These are phyloP conservation scores for Eupithecia exiguata DNA, from an alignment of 2,888 invertebrate genomes.

Conservation along the genomic window DNA sequence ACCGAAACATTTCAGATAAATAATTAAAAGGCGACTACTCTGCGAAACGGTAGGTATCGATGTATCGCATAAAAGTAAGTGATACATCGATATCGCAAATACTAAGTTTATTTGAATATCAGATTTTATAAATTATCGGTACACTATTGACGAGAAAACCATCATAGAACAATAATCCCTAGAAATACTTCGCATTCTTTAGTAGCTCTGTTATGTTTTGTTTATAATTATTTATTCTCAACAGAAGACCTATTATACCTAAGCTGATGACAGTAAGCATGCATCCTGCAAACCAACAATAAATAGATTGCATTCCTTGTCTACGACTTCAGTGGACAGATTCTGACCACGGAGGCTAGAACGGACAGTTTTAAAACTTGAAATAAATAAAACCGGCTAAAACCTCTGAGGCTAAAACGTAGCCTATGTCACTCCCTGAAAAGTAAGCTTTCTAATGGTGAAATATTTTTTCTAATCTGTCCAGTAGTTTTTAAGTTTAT, in stretches of 20 bases:
- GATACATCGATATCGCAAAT: too few relatives aligned
- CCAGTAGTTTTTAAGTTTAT: too few relatives aligned
- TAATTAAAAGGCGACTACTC: neutral
- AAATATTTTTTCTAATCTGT: too few relatives aligned
- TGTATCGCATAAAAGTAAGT: neutral
- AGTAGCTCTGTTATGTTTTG: neutral
- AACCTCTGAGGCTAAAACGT: too few relatives aligned
- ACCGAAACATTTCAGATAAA: neutral
- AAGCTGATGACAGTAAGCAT: neutral
- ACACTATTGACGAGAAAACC: neutral
- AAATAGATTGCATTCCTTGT: neutral
- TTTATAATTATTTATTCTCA: neutral
- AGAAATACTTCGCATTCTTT: neutral
- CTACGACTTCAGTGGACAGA: neutral
- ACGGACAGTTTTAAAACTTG: neutral
- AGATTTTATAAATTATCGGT: too few relatives aligned
- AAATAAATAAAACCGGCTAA: too few relatives aligned
- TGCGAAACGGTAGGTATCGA: neutral
- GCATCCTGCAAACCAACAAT: neutral
- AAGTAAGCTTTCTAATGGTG: too few relatives aligned
- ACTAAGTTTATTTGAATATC: too few relatives aligned
- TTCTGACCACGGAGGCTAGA: neutral
- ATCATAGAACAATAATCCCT: neutral
- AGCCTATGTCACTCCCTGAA: too few relatives aligned
- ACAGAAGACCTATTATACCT: neutral